Evolutionary conservation across 1,140 invertebrate genomes (phyloP).

Genomic region (Drosophila kikkawai): DNA sequence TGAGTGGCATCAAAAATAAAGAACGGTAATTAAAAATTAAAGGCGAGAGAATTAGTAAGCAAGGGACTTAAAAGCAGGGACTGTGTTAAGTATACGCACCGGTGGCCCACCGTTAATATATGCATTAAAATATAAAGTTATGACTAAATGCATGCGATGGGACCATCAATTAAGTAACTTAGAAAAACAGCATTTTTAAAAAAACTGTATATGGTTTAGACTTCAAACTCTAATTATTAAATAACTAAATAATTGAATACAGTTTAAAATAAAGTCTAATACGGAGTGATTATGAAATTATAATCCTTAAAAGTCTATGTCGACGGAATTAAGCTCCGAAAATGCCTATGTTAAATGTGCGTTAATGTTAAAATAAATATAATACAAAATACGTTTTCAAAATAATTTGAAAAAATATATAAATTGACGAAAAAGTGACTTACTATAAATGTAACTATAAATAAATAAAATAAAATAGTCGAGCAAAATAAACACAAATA

Average conservation of each 20-base stretch:
- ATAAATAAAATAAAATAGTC: neutral
- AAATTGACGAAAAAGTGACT: too few relatives aligned
- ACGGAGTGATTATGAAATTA: neutral
- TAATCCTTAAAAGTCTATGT: neutral
- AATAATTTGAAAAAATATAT: too few relatives aligned
- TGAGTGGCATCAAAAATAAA: slow-evolving; percentile 38
- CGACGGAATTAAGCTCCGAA: neutral
- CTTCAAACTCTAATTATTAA: too few relatives aligned
- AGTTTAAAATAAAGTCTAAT: neutral
- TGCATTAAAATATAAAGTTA: slow-evolving; percentile 8
- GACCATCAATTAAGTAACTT: neutral
- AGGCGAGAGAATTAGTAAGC: slow-evolving; percentile 24
- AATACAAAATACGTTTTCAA: neutral
- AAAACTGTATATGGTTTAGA: neutral
- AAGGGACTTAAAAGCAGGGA: slow-evolving; percentile 7
- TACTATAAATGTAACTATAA: neutral
- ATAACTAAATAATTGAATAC: too few relatives aligned
- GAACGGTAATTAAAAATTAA: slow-evolving; percentile 45
- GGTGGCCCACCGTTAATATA: neutral
- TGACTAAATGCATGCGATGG: slow-evolving; percentile 5
- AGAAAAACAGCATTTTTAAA: neutral
- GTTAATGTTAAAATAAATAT: neutral
- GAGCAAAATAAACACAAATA: neutral
- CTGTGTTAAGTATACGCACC: slow-evolving; percentile 32
- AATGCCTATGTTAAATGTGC: neutral